Conservation (phyloP, 2,797 vertebrate genomes). For the Perodicticus potto region DNA sequence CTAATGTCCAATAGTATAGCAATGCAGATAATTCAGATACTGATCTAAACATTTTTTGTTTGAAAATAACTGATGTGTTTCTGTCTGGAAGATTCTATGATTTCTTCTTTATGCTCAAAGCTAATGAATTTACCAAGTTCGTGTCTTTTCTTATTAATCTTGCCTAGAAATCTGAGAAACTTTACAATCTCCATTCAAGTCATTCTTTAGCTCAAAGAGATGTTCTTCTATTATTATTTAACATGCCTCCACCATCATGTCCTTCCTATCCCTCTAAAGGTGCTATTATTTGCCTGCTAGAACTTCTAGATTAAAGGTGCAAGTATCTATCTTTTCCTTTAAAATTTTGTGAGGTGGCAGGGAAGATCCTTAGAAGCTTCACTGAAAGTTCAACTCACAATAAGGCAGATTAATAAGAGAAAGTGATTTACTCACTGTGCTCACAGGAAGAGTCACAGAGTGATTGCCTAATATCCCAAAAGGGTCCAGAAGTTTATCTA, state of each 20-base stretch:
- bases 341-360: neutral
- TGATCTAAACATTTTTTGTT: neutral
- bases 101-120: neutral
- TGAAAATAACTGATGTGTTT: neutral
- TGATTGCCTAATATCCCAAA: neutral
- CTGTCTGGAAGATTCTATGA: neutral
- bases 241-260: neutral
- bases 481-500: neutral
- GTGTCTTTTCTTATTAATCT: neutral
- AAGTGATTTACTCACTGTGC: neutral
- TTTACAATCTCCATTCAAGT: neutral
- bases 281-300: neutral
- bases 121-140: neutral
- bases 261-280: neutral
- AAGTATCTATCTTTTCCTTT: neutral
- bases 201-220: neutral
- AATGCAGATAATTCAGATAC: neutral
- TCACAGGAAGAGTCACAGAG: neutral
- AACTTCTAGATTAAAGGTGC: neutral
- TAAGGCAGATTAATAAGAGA: neutral
- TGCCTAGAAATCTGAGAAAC: neutral
- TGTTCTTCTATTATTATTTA: neutral
- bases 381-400: neutral
- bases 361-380: neutral
- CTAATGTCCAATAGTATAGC: fast-evolving